Conservation (phyloP, 2,888 invertebrate species). For the Leucophenga maculata region DNA sequence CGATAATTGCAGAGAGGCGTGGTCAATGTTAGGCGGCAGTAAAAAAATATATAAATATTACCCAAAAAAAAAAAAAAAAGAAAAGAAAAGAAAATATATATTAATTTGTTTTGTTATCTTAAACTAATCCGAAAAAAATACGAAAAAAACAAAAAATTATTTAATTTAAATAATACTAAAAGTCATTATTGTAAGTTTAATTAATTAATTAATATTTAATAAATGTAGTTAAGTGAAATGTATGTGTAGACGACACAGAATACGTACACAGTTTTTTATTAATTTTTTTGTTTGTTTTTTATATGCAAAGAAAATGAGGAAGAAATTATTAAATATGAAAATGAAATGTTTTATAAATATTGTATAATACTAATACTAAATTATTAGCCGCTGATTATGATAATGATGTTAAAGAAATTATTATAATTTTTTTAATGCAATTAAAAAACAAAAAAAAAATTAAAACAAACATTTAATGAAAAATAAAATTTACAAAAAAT, state of each 20-base stretch:
- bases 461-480: conserved; percentile 56
- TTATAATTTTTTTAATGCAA: conserved; percentile 62
- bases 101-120: conserved; percentile 57
- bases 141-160: conserved; percentile 52
- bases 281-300: conserved; percentile 56
- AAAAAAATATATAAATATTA: conserved; percentile 32
- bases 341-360: conserved; percentile 66
- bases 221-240: conserved; percentile 47
- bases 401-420: conserved; percentile 53
- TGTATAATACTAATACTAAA: conserved; percentile 71
- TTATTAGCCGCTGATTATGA: conserved; percentile 51
- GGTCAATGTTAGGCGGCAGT: conserved; percentile 12
- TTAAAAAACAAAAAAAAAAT: conserved; percentile 41
- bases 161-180: conserved; percentile 68
- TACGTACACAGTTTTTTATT: conserved; percentile 51
- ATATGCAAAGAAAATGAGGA: conserved; percentile 54
- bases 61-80: conserved; percentile 41
- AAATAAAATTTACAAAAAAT: conserved; percentile 62
- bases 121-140: conserved; percentile 53
- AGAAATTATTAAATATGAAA: conserved; percentile 47
- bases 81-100: conserved; percentile 14
- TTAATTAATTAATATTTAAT: conserved; percentile 67
- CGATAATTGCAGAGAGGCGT: background rate
- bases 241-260: conserved; percentile 28
- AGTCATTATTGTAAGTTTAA: conserved; percentile 71